Evolutionary conservation across 1,140 invertebrate species (phyloP).

Genomic region (roundworm (Caenorhabditis elegans)): WBcel235 BX284602.5:8147501-8148000

Average conservation of each 20-base stretch:
- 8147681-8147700: conserved; percentile 5
- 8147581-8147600: background rate
- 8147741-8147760: too few relatives aligned
- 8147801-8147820: background rate
- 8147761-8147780: background rate
- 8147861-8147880: background rate
- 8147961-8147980: too few relatives aligned
- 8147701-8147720: too few relatives aligned
- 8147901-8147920: too few relatives aligned
- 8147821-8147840: background rate
- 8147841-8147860: background rate
- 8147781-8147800: background rate
- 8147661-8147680: background rate
- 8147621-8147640: background rate
- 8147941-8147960: too few relatives aligned
- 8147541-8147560: background rate
- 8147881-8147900: background rate
- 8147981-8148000: too few relatives aligned
- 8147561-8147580: conserved; percentile 1
- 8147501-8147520: background rate
- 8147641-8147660: background rate
- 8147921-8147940: too few relatives aligned
- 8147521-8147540: background rate
- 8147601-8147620: background rate
- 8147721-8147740: too few relatives aligned